Evolutionary conservation across 1,140 invertebrate species (phyloP).

Genomic region (Meloidogyne hapla): DNA sequence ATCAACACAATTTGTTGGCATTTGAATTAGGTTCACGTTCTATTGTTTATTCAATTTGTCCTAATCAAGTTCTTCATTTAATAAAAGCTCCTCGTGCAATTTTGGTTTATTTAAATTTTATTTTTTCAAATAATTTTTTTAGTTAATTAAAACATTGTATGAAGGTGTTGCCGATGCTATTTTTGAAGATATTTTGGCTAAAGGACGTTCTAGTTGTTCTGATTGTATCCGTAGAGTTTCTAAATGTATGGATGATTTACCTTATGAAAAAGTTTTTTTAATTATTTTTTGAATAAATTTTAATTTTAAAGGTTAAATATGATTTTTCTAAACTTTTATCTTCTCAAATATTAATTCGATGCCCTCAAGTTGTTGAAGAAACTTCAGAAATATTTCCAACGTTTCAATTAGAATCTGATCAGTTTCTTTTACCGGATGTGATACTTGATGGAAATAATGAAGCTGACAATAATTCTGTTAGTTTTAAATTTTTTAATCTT

Average conservation of each 20-base stretch:
- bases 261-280: slow-evolving; percentile 29
- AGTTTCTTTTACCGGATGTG: slow-evolving; percentile 33
- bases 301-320: slow-evolving; percentile 33
- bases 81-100: slow-evolving; percentile 37
- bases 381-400: slow-evolving; percentile 15
- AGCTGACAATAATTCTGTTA: neutral
- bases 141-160: slow-evolving; percentile 37
- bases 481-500: neutral
- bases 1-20: slow-evolving; percentile 41
- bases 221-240: slow-evolving; percentile 39
- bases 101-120: slow-evolving; percentile 7
- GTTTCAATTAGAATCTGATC: slow-evolving; percentile 30
- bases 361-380: slow-evolving; percentile 13
- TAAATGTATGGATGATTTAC: slow-evolving; percentile 28
- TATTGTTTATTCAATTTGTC: slow-evolving; percentile 36
- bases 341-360: slow-evolving; percentile 39
- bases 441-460: slow-evolving; percentile 27
- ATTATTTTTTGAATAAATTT: slow-evolving; percentile 1
- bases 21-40: slow-evolving; percentile 39
- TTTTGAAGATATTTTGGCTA: slow-evolving; percentile 35
- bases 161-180: slow-evolving; percentile 27
- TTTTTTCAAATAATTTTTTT: neutral
- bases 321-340: slow-evolving; percentile 29
- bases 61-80: slow-evolving; percentile 33
- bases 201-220: slow-evolving; percentile 28